phyloP scores from a whole-genome alignment of 2,113 vertebrate genomes.

The Coptodon bakossiorum region DNA sequence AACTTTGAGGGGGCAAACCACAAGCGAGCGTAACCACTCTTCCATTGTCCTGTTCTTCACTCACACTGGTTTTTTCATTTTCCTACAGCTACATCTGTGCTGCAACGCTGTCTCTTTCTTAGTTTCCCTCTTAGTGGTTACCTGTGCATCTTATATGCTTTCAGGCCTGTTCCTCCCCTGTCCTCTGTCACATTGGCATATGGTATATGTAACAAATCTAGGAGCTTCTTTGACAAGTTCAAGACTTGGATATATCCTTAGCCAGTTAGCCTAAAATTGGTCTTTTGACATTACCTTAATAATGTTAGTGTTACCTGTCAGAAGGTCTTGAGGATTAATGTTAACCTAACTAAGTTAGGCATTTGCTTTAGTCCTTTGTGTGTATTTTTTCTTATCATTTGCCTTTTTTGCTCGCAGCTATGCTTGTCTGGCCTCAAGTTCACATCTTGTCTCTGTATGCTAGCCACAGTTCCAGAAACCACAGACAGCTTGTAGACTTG shows the following conservation, averaged over 20 bases:
- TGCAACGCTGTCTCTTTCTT: rapidly evolving
- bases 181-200: neutral
- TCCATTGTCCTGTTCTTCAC: neutral
- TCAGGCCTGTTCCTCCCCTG: neutral
- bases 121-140: neutral
- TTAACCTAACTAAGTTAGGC: neutral
- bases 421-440: neutral
- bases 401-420: neutral
- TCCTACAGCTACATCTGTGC: neutral
- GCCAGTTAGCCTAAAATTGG: neutral
- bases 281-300: neutral
- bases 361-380: neutral
- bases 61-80: neutral
- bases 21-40: neutral
- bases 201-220: neutral
- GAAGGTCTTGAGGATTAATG: neutral
- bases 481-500: neutral
- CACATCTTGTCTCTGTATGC: neutral
- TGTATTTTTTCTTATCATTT: neutral
- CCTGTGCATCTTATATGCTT: rapidly evolving
- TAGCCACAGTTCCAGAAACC: neutral
- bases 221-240: neutral
- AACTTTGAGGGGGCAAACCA: neutral
- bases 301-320: neutral
- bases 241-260: neutral